Conservation (phyloP, 2,113 vertebrate species). For the Toxotes jaculatrix region DNA sequence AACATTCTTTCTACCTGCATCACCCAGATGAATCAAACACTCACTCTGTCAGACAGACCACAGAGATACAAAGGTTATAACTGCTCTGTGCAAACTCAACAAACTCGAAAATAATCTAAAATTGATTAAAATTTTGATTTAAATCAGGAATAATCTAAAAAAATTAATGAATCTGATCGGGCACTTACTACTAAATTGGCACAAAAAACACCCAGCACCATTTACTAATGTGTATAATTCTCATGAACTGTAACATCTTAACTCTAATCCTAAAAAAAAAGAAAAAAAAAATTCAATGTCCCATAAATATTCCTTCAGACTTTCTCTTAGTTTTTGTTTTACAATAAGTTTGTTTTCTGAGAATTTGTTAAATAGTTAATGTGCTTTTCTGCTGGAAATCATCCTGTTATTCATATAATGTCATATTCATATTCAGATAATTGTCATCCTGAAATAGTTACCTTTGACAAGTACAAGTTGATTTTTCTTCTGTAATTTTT, state of each 20-base stretch:
- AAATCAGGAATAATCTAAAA: background rate
- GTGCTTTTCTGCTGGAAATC: background rate
- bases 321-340: background rate
- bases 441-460: background rate
- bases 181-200: too few relatives aligned
- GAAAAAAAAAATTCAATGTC: background rate
- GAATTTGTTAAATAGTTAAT: background rate
- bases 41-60: background rate
- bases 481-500: background rate
- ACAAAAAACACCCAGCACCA: too few relatives aligned
- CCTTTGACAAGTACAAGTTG: background rate
- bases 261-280: background rate
- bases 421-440: too few relatives aligned
- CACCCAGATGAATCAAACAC: background rate
- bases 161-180: too few relatives aligned
- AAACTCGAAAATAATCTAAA: background rate
- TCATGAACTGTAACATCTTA: too few relatives aligned
- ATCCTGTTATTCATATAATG: too few relatives aligned
- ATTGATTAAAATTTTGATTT: background rate
- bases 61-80: too few relatives aligned
- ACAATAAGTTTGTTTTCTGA: background rate
- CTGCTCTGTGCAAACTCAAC: too few relatives aligned
- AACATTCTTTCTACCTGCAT: constrained; percentile 6
- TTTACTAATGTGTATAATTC: too few relatives aligned
- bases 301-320: background rate